Evolutionary conservation across 2,113 vertebrate genomes (phyloP).

Genomic region (Lathamus discolor): DNA sequence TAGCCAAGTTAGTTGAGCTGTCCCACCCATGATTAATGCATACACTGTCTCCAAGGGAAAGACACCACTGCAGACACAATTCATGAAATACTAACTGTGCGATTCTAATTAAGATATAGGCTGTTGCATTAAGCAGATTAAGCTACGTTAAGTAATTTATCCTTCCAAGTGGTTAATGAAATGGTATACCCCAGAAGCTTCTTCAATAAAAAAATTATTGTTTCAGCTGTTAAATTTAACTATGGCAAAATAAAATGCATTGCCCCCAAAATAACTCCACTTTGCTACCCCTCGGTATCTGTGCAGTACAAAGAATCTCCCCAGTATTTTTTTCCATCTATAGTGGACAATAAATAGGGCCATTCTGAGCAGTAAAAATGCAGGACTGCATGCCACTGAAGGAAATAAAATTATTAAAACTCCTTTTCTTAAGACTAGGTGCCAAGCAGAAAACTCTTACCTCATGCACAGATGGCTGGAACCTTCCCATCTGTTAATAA

Average conservation of each 20-base stretch:
- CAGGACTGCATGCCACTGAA: neutral
- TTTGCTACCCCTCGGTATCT: neutral
- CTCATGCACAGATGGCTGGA: neutral
- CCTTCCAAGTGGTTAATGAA: conserved; percentile 2
- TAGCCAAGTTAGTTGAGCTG: neutral
- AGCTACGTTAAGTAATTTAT: neutral
- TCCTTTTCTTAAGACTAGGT: neutral
- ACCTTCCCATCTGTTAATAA: neutral
- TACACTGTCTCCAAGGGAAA: neutral
- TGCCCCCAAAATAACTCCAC: neutral
- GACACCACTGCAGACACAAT: neutral
- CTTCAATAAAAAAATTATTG: neutral
- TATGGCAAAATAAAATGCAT: conserved; percentile 10
- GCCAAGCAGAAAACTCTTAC: neutral
- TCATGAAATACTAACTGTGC: neutral
- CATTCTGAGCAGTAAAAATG: neutral
- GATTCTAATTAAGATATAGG: conserved; percentile 32
- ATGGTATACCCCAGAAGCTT: neutral
- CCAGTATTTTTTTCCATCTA: neutral
- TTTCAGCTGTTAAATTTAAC: neutral
- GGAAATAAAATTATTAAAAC: neutral
- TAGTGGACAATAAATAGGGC: neutral
- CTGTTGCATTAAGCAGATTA: neutral
- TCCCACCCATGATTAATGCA: neutral
- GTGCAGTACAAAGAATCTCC: neutral